Evolutionary conservation across 2,888 invertebrate species (phyloP).

Genomic region (Conchocele bisecta): DNA sequence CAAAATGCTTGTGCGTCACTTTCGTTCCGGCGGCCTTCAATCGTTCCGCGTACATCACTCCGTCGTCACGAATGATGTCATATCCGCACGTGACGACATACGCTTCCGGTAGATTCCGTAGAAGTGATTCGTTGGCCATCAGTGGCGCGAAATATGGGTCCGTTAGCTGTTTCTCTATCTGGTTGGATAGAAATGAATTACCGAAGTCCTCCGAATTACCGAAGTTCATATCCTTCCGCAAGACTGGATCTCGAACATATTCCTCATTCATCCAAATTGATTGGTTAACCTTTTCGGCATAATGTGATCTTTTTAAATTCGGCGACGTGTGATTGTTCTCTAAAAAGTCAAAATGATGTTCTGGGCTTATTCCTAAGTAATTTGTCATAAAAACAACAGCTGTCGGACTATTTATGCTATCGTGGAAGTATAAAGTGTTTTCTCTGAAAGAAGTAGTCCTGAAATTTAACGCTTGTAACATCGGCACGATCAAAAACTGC

Average conservation of each 20-base stretch:
- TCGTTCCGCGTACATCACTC: constrained; percentile 62
- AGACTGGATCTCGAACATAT: constrained; percentile 47
- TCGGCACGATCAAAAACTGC: constrained; percentile 81
- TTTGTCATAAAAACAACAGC: constrained; percentile 58
- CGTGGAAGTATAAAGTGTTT: constrained; percentile 58
- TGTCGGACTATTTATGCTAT: constrained; percentile 56
- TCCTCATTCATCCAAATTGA: constrained; percentile 54
- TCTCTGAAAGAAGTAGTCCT: constrained; percentile 60
- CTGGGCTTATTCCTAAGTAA: constrained; percentile 56
- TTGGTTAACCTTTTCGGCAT: constrained; percentile 49
- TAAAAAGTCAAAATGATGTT: constrained; percentile 48
- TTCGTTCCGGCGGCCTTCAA: constrained; percentile 69
- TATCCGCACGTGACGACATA: constrained; percentile 58
- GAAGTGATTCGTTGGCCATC: constrained; percentile 42
- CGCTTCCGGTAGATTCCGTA: constrained; percentile 49
- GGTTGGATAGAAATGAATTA: constrained; percentile 48
- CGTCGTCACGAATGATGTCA: constrained; percentile 61
- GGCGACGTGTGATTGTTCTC: constrained; percentile 63
- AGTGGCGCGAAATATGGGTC: constrained; percentile 49
- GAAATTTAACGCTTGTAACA: constrained; percentile 72
- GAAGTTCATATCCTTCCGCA: constrained; percentile 21
- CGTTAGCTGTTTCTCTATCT: constrained; percentile 46
- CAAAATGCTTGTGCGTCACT: constrained; percentile 65
- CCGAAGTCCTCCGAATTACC: constrained; percentile 18
- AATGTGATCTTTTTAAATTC: constrained; percentile 54